phyloP scores from a whole-genome alignment of 1,140 invertebrate genomes.

The Zaprionus lachaisei region DNA sequence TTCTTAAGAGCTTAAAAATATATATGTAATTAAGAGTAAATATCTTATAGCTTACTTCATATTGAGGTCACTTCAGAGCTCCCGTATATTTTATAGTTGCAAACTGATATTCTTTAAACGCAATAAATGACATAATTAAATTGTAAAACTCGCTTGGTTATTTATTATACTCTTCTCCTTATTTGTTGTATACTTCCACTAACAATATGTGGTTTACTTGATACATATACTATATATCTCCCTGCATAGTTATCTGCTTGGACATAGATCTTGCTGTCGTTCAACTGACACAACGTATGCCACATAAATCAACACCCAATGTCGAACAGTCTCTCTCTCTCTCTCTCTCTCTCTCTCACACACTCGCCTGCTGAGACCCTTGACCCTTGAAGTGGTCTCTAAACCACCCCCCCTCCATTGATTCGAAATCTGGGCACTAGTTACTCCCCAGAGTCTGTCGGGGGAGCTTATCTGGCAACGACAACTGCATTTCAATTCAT shows the following conservation, averaged over 20 bases:
- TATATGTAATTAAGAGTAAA: no score
- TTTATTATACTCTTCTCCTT: not conserved
- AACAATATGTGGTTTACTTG: not conserved
- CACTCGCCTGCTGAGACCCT: constrained; percentile 30
- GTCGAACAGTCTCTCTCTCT: constrained; percentile 22
- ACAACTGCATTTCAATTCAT: constrained; percentile 79
- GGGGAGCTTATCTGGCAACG: constrained; percentile 50
- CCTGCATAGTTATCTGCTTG: constrained; percentile 6
- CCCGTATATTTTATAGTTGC: not conserved
- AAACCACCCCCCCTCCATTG: not conserved
- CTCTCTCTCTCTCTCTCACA: not conserved
- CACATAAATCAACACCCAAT: constrained; percentile 71
- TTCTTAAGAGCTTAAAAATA: no score
- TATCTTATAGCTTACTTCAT: no score
- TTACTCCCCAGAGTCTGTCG: not conserved
- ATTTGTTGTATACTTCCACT: no score
- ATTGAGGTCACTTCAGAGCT: no score
- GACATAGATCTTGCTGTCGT: constrained; percentile 37
- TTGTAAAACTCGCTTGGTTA: constrained; percentile 2
- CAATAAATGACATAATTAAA: not conserved
- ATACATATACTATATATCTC: not conserved
- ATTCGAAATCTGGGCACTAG: constrained; percentile 12
- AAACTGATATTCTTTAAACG: not conserved
- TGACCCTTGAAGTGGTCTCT: not conserved
- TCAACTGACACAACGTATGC: constrained; percentile 33